Evolutionary conservation across 2,113 vertebrate genomes (phyloP), one percentile per base, ranked within the genome.

Genomic region (Malurus alboscapulatus): DNA sequence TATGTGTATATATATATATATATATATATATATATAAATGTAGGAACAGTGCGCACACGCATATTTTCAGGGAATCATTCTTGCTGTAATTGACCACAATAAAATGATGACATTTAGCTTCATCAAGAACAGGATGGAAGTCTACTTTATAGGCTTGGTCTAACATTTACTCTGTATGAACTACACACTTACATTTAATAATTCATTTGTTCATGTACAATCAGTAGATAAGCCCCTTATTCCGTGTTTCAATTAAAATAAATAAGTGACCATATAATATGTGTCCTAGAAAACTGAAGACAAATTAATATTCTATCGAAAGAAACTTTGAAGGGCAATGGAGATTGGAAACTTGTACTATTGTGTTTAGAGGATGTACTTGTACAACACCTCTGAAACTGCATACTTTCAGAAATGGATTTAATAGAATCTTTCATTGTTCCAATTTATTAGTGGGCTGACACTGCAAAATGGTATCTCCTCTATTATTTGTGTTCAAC

Each of bases 391-490:
- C 67, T 82, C 80, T 87, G 83, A 84, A 88, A 88, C 59, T 87
- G 61, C 62, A 84, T 73, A 34, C 34, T 91, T 82, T 92, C 71
- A 85, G 84, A 96, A 96, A 94, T 26, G 4, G 68, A 89, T 92
- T 94, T 87, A 89, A 88, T 85, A 73, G 66, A 85, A 82, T 80
- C 45, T 91, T 87, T 87, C 67, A 74, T 92, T 91, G 74, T 91
- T 94, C 74, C 8, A 7, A 73, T 90, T 90, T 94, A 89, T 93
- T 93, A 86, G 92, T 88, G 67, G 29, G n/a, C 74, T 92, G 77
- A 87, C 80, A 81, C 21, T 92, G 84, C 72, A 85, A 75, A 92
- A 76, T 71, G 38, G n/a, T 85, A 87, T 94, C 71, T 94, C 25
- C 27, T 72, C 40, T 93, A 42, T 62, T 84, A 83, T 85, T 90